Evolutionary conservation across 2,888 invertebrate genomes (phyloP).

Genomic region (Acanthosoma haemorrhoidale): DNA sequence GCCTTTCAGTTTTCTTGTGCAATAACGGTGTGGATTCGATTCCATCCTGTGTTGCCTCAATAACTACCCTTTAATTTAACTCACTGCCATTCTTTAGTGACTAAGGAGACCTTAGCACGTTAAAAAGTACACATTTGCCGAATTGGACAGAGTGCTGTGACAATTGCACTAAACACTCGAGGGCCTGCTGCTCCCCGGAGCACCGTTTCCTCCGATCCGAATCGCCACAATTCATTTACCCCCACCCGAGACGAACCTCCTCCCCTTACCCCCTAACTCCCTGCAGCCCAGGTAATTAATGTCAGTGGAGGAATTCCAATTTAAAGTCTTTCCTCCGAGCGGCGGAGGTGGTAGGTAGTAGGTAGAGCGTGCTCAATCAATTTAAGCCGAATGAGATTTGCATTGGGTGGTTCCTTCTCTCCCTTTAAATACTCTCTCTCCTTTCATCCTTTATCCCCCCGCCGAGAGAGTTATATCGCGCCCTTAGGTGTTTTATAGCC

Average conservation of each 20-base stretch:
- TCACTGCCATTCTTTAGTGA: no score
- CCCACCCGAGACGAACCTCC: no score
- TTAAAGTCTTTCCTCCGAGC: slow-evolving; percentile 38
- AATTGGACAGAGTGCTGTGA: neutral
- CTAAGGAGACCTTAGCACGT: no score
- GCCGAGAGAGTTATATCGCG: no score
- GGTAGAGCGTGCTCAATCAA: slow-evolving; percentile 36
- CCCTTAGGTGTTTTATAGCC: no score
- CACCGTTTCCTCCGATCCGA: no score
- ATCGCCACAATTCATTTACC: slow-evolving; percentile 40
- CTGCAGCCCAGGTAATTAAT: slow-evolving; percentile 36
- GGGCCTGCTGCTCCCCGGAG: no score
- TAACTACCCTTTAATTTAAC: no score
- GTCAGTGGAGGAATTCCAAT: slow-evolving; percentile 39
- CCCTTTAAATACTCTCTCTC: neutral
- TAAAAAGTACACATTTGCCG: no score
- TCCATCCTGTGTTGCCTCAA: no score
- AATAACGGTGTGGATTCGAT: no score
- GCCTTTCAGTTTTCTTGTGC: no score
- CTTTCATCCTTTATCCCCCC: neutral
- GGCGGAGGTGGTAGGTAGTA: slow-evolving; percentile 9
- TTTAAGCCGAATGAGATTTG: slow-evolving; percentile 38
- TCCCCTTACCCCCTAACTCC: neutral
- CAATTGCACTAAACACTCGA: neutral
- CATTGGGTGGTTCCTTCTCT: slow-evolving; percentile 25